Evolutionary conservation across 1,140 invertebrate species (phyloP).

Genomic region (Formica exsecta): DNA sequence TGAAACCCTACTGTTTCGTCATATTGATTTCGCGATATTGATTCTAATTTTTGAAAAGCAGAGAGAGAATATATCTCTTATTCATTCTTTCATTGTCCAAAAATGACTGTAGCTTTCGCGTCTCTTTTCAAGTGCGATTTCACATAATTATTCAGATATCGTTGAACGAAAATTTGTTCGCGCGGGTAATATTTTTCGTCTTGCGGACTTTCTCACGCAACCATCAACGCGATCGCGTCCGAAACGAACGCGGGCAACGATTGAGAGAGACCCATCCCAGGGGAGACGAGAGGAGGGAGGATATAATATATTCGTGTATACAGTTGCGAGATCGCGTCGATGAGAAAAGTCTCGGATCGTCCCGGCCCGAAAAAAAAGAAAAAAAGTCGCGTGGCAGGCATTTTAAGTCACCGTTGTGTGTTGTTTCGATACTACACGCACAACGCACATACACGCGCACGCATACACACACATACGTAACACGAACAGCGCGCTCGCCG

Average conservation of each 20-base stretch:
- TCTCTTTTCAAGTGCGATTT: background rate
- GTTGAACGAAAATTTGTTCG: conserved; percentile 2
- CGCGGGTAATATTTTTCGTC: background rate
- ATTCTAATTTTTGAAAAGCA: background rate
- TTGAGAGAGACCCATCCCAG: background rate
- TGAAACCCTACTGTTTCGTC: background rate
- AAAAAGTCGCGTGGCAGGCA: conserved; percentile 76
- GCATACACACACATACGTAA: conserved; percentile 66
- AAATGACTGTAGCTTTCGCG: background rate
- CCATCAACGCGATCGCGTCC: background rate
- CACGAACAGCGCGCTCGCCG: conserved; percentile 56
- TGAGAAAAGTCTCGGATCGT: conserved; percentile 61
- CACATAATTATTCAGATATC: background rate
- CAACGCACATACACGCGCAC: conserved; percentile 60
- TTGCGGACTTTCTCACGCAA: background rate
- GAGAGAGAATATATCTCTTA: background rate
- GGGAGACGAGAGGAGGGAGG: conserved; percentile 31
- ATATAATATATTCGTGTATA: conserved; percentile 36
- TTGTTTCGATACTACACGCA: conserved; percentile 52
- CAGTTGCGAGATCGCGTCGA: conserved; percentile 42
- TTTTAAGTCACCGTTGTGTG: conserved; percentile 78
- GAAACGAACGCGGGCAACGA: conserved; percentile 57
- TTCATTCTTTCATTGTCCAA: background rate
- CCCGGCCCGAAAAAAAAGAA: conserved; percentile 59
- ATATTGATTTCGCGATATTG: background rate